Evolutionary conservation across 2,888 invertebrate genomes (phyloP).

Genomic region (Rhagonycha lutea): DNA sequence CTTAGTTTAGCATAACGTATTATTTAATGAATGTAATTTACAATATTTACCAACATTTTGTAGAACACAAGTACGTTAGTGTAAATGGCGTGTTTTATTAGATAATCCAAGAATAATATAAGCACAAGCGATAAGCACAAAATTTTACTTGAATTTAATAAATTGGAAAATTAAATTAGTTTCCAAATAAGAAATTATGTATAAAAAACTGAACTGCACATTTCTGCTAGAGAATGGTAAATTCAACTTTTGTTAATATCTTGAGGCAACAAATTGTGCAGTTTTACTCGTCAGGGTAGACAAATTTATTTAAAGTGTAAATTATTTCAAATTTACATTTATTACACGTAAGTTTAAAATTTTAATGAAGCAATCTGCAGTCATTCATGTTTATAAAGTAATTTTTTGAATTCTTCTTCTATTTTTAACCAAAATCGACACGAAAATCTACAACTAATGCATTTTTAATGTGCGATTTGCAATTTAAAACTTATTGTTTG

Average conservation of each 20-base stretch:
- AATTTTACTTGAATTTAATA: not conserved
- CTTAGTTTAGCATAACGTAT: not conserved
- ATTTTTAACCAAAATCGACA: not conserved
- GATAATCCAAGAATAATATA: not conserved
- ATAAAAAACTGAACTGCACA: not conserved
- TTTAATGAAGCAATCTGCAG: not conserved
- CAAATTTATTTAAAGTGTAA: not conserved
- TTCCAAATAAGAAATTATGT: not conserved
- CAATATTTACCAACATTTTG: not conserved
- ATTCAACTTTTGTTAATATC: no score
- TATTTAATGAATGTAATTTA: not conserved
- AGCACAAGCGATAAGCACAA: not conserved
- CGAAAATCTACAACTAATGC: slow-evolving; percentile 1
- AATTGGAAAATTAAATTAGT: not conserved
- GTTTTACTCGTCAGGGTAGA: not conserved
- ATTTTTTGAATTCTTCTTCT: not conserved
- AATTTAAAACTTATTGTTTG: not conserved
- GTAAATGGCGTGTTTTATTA: not conserved
- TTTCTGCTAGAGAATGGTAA: no score
- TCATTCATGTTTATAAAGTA: not conserved
- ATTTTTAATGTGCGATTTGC: slow-evolving; percentile 1
- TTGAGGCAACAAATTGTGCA: not conserved
- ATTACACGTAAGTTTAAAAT: not conserved
- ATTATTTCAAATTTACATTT: not conserved
- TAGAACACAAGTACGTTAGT: not conserved